A percentile compares a stretch with the other conserved stretches of the same genome.
These are phyloP conservation scores for Protophormia terraenovae DNA, from an alignment of 2,888 invertebrate species.

Conservation along the genomic window DNA sequence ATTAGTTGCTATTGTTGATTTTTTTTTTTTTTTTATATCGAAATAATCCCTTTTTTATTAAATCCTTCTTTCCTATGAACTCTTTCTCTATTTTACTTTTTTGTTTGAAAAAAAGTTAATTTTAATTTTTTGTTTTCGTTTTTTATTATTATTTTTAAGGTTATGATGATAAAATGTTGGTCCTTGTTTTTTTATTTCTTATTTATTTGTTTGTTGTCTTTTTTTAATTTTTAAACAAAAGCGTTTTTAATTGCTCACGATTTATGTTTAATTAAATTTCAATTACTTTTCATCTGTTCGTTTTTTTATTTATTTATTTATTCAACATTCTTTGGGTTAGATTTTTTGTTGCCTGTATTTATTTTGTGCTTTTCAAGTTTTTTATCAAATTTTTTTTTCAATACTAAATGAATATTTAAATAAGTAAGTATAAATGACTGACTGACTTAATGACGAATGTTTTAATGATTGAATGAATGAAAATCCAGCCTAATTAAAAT, in stretches of 20 bases:
- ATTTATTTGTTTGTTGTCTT: not conserved
- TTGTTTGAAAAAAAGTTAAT: not conserved
- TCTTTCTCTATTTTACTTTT: not conserved
- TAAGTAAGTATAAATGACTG: not conserved
- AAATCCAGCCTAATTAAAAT: constrained; percentile 16
- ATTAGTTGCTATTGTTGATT: constrained; percentile 2
- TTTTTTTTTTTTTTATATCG: constrained; percentile 1
- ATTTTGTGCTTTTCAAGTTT: constrained; percentile 8
- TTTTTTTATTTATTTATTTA: not conserved
- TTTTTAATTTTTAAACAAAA: not conserved
- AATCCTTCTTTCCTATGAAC: not conserved
- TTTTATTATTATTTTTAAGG: not conserved
- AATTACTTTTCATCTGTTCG: constrained; percentile 23
- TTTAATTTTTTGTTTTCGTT: not conserved
- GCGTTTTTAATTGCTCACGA: constrained; percentile 26
- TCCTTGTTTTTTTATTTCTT: not conserved
- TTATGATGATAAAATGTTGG: not conserved
- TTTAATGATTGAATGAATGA: not conserved
- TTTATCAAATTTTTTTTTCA: not conserved
- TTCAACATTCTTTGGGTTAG: not conserved
- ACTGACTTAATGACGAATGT: not conserved
- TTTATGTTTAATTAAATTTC: constrained; percentile 52
- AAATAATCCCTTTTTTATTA: constrained; percentile 10
- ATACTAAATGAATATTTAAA: not conserved
- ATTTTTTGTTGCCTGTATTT: not conserved